Percentiles rank a stretch among this genome's conserved stretches.
phyloP scores from a whole-genome alignment of 37 sponge, comb jelly and placozoan genomes.

The Cliona cf. orientalis region DNA sequence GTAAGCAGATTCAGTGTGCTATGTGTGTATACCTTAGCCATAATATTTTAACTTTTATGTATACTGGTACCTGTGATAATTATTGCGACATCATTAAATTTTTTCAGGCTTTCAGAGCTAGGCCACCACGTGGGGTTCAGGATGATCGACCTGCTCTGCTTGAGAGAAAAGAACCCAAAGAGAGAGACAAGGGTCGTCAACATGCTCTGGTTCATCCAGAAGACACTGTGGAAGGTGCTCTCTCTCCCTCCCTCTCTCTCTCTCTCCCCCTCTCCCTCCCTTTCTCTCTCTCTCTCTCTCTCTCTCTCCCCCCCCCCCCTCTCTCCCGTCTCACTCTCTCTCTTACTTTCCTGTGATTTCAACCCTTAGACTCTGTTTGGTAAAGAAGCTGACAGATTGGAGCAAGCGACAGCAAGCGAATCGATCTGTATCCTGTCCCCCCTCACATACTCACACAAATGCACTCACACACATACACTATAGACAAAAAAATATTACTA shows the following conservation, averaged over 20 bases:
- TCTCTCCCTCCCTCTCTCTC: no score
- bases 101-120: constrained; percentile 72
- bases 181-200: constrained; percentile 89
- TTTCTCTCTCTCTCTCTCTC: no score
- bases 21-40: no score
- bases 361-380: constrained; percentile 89
- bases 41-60: no score
- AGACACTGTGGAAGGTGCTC: constrained; percentile 90
- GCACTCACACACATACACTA: constrained; percentile 1
- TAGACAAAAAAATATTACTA: not conserved
- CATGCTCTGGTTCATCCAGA: constrained; percentile 91
- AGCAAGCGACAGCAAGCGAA: constrained; percentile 87
- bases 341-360: not conserved
- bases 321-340: no score
- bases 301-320: no score
- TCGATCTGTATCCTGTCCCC: constrained; percentile 78
- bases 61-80: no score
- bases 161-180: constrained; percentile 79
- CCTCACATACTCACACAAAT: not conserved
- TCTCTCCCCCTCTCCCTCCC: no score
- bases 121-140: constrained; percentile 91
- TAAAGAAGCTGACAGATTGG: constrained; percentile 96
- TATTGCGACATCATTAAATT: no score
- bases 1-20: no score
- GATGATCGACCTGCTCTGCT: constrained; percentile 85